Percentiles rank a stretch among this genome's conserved stretches.
Conservation (phyloP, 2,797 vertebrate species). For the Thunnus albacares region DNA sequence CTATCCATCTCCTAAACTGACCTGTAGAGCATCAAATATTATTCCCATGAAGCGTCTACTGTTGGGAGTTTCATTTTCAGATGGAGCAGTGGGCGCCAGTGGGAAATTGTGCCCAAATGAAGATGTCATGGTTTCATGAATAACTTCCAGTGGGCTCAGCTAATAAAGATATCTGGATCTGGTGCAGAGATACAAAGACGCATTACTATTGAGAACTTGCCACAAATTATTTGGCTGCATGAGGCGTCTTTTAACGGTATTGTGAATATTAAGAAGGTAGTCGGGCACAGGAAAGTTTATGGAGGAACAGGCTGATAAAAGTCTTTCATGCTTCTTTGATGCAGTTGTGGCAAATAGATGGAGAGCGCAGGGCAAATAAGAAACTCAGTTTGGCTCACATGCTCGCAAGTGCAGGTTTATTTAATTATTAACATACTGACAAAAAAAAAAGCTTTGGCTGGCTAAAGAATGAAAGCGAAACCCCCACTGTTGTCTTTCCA, state of each 20-base stretch:
- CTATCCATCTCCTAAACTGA: conserved; percentile 10
- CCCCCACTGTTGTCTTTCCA: conserved; percentile 35
- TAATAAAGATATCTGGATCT: not conserved
- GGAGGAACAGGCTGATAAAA: conserved; percentile 8
- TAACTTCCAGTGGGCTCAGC: conserved; percentile 18
- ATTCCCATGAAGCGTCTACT: no score
- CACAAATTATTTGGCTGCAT: conserved; percentile 38
- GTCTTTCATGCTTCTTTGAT: conserved; percentile 1
- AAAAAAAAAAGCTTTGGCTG: conserved; percentile 16
- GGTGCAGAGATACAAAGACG: conserved; percentile 15
- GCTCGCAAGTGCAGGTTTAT: conserved; percentile 42
- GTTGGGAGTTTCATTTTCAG: not conserved
- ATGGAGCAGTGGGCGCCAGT: not conserved
- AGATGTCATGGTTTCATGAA: conserved; percentile 14
- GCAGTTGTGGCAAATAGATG: conserved; percentile 35
- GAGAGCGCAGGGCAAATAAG: conserved; percentile 1
- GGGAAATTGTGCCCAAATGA: conserved; percentile 18
- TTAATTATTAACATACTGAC: conserved; percentile 46
- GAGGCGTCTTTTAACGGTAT: not conserved
- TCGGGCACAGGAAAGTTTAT: not conserved
- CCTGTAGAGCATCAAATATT: conserved; percentile 49
- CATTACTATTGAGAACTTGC: conserved; percentile 46
- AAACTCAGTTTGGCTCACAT: conserved; percentile 33
- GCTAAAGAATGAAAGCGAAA: conserved; percentile 34
- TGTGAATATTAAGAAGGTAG: not conserved